These are phyloP conservation scores for Naja naja DNA, from an alignment of 2,113 vertebrate species.

Conservation along the genomic window DNA sequence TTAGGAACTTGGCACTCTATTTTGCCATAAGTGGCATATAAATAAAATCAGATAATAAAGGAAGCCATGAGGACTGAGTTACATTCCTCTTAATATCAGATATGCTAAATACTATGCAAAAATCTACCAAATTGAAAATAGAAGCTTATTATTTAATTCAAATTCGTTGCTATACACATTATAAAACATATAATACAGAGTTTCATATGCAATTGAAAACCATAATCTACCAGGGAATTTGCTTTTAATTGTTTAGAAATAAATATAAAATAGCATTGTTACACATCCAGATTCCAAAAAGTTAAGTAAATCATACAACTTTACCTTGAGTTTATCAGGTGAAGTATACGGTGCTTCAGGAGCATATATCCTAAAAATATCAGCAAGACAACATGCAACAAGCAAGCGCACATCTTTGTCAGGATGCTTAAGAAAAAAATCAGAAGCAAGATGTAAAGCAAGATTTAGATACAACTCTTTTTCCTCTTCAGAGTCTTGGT, in stretches of 20 bases:
- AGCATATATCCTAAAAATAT: constrained; percentile 98
- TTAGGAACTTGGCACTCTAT: background rate
- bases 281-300: background rate
- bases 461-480: constrained; percentile 96
- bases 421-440: constrained; percentile 98
- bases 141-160: too few relatives aligned
- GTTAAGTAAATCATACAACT: background rate
- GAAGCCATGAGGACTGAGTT: background rate
- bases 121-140: background rate
- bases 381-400: constrained; percentile 96
- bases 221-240: background rate
- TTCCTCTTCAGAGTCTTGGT: constrained; percentile 98
- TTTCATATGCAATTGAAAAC: background rate
- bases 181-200: background rate
- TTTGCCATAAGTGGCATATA: background rate
- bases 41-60: background rate
- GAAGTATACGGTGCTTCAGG: constrained; percentile 97
- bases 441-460: constrained; percentile 95
- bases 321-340: constrained; percentile 96
- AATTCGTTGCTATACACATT: background rate
- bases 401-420: constrained; percentile 97
- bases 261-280: constrained; percentile 7
- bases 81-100: background rate
- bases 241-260: background rate
- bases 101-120: background rate